Percentiles rank a stretch among this genome's conserved stretches.
Evolutionary conservation across 2,797 vertebrate species (phyloP).

Genomic region (Arctocebus calabarensis): DNA sequence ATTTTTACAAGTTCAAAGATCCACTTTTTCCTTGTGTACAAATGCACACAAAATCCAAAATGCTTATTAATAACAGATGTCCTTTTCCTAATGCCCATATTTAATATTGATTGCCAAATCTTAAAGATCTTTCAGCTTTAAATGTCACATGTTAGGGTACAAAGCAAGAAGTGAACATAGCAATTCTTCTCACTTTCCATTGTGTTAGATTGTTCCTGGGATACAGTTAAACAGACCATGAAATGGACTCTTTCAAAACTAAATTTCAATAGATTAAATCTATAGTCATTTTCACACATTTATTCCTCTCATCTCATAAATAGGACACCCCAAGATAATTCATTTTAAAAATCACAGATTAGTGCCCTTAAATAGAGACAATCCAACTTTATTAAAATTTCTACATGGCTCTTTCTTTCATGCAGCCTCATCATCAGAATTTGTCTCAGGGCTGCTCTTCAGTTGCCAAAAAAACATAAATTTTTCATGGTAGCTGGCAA

Average conservation of each 20-base stretch:
- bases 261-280: conserved; percentile 74
- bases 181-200: conserved; percentile 58
- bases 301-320: conserved; percentile 46
- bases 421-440: neutral
- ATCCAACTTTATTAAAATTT: conserved; percentile 60
- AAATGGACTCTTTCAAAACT: conserved; percentile 73
- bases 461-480: conserved; percentile 22
- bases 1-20: conserved; percentile 63
- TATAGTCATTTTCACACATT: conserved; percentile 53
- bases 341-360: conserved; percentile 42
- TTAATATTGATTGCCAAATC: conserved; percentile 67
- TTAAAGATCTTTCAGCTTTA: conserved; percentile 53
- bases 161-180: conserved; percentile 54
- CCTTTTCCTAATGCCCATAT: conserved; percentile 23
- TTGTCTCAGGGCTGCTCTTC: neutral
- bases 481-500: neutral
- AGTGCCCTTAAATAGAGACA: conserved; percentile 42
- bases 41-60: conserved; percentile 14
- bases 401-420: neutral
- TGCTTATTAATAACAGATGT: conserved; percentile 57
- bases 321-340: neutral
- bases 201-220: conserved; percentile 66
- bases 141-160: conserved; percentile 64
- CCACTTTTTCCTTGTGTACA: conserved; percentile 52
- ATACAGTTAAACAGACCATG: conserved; percentile 71